These are phyloP conservation scores for Spodoptera exigua DNA, from an alignment of 2,888 invertebrate genomes.

Conservation along the genomic window DNA sequence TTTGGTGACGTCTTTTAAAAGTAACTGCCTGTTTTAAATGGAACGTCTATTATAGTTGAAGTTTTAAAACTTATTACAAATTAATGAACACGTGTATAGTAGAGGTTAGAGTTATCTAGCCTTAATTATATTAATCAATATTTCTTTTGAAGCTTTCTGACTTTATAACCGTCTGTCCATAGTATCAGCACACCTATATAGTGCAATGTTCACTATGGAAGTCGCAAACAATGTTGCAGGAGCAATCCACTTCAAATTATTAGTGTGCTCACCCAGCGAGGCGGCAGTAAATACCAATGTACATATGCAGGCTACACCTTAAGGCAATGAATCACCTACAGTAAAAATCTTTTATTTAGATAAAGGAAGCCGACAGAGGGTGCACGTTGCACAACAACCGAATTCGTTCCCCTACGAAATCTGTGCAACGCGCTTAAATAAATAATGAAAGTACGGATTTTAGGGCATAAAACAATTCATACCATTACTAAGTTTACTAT, in stretches of 20 bases:
- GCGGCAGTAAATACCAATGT: conserved; percentile 52
- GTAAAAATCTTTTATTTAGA: conserved; percentile 57
- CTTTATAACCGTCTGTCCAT: conserved; percentile 52
- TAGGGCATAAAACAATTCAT: conserved; percentile 24
- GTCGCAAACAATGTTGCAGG: conserved; percentile 64
- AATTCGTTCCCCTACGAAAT: conserved; percentile 52
- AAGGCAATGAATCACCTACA: conserved; percentile 55
- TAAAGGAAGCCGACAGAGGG: conserved; percentile 35
- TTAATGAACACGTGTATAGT: conserved; percentile 23
- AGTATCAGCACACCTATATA: conserved; percentile 30
- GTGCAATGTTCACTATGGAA: conserved; percentile 51
- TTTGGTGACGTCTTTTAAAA: too few relatives aligned
- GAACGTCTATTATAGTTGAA: conserved; percentile 16
- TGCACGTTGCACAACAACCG: conserved; percentile 51
- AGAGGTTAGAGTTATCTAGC: conserved; percentile 28
- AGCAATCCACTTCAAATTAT: conserved; percentile 68
- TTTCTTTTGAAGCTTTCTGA: conserved; percentile 42
- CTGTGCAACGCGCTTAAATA: conserved; percentile 45
- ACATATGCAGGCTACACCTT: conserved; percentile 55
- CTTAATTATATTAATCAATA: conserved; percentile 48
- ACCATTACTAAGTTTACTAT: conserved; percentile 14
- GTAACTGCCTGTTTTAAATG: conserved; percentile 1
- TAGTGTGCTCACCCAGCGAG: conserved; percentile 58
- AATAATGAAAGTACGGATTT: conserved; percentile 34
- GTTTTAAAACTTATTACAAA: conserved; percentile 13